Base-by-base conservation (phyloP, 2,797 vertebrate species). In the Pseudomugil tenellus region DNA sequence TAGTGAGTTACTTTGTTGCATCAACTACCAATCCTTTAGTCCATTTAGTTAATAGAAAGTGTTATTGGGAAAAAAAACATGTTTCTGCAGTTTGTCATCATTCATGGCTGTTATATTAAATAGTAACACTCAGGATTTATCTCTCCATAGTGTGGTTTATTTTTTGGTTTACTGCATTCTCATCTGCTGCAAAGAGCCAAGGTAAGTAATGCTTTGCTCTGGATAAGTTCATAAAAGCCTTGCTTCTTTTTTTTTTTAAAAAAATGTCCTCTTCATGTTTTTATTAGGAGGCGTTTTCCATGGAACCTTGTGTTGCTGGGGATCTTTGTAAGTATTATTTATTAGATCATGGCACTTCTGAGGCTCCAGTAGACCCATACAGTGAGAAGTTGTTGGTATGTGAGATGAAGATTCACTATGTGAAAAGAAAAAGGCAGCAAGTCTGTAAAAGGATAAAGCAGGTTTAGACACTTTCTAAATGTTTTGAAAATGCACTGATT, bases 261-360 rank as follows among this genome's bases (percentile, higher is more conserved):
- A 1, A 58, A 71, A 67, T 59, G 35, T 3, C 29, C 63, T 54
- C 61, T 32, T 11, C 52, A 12, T 51, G 29, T 70, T 74, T 74
- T 52, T 48, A 66, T 26, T 79, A 99, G 97, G 95, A 96, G 97
- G 88, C 95, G 95, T 21, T 98, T 96, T 76, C 97, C 97, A 9
- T 96, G 94, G 94, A 98, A 99, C 86, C 67, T 98, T 67, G 91
- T 98, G 63, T 88, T 98, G 70, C 92, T 99, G 74, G 85, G 87
- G 67, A 32, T 98, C 78, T 97, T 98, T 79, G 97, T 98, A 87
- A 97, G 97, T 96, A 77, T 63, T 66, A 11, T 54, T 59, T 64
- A 12, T 60, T 31, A n/a, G 16, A 61, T 9, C 29, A 3, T 29
- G 14, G 32, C 13, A 52, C 62, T 39, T 12, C 6, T 28, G 26